A percentile compares a stretch with the other conserved stretches of the same genome.
Conservation (phyloP, 2,113 vertebrate species). For the Neodontobutis hainanensis region DNA sequence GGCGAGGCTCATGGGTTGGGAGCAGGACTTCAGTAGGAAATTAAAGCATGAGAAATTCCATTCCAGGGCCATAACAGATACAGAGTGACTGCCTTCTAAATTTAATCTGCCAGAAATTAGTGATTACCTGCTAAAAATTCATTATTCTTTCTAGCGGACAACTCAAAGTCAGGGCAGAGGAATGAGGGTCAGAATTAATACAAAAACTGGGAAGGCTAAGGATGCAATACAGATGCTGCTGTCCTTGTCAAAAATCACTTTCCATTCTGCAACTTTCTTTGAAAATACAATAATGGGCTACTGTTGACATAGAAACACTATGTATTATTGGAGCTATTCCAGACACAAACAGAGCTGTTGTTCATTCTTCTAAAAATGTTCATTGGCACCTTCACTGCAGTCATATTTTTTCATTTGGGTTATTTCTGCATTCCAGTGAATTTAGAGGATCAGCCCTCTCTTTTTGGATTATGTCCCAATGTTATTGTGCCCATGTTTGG, state of each 20-base stretch:
- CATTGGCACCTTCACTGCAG: not conserved
- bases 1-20: slow-evolving; percentile 11
- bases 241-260: slow-evolving; percentile 28
- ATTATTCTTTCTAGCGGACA: slow-evolving; percentile 39
- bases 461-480: slow-evolving; percentile 39
- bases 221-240: slow-evolving; percentile 32
- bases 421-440: slow-evolving; percentile 4
- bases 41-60: slow-evolving; percentile 40
- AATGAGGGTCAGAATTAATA: slow-evolving; percentile 35
- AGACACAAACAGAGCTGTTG: not conserved
- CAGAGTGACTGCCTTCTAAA: slow-evolving; percentile 26
- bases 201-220: slow-evolving; percentile 36
- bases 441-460: not conserved
- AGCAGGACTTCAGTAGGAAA: slow-evolving; percentile 36
- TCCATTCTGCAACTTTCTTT: slow-evolving; percentile 5
- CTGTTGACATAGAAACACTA: not conserved
- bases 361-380: not conserved
- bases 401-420: slow-evolving; percentile 33
- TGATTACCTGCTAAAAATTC: slow-evolving; percentile 41
- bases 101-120: slow-evolving; percentile 49
- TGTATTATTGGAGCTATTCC: slow-evolving; percentile 6
- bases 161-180: slow-evolving; percentile 38
- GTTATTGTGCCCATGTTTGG: slow-evolving; percentile 48
- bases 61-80: slow-evolving; percentile 30
- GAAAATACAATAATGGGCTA: slow-evolving; percentile 8